Percentiles rank a stretch among this genome's conserved stretches.
Conservation (phyloP, 2,113 vertebrate species). For the Glaucidium brasilianum region DNA sequence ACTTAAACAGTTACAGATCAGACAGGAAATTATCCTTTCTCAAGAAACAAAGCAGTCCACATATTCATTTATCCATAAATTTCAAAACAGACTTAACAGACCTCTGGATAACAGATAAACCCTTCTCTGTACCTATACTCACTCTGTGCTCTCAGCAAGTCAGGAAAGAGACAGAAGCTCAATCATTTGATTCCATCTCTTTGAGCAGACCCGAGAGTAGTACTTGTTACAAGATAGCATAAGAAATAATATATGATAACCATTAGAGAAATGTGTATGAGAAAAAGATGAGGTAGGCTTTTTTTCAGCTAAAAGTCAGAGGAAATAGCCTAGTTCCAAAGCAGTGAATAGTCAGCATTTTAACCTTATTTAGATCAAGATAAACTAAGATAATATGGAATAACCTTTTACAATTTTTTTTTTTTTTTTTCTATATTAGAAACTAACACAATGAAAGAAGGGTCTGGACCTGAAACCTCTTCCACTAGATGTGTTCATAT, state of each 20-base stretch:
- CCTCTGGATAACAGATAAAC: background rate
- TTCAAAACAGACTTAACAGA: background rate
- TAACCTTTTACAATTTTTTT: background rate
- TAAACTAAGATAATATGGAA: background rate
- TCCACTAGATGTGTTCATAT: background rate
- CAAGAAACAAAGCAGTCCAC: background rate
- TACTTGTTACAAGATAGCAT: background rate
- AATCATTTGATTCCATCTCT: background rate
- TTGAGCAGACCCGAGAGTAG: background rate
- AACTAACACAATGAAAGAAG: background rate
- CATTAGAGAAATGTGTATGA: background rate
- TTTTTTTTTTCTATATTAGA: background rate
- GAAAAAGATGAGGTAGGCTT: background rate
- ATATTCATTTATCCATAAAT: background rate
- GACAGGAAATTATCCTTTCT: background rate
- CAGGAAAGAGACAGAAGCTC: background rate
- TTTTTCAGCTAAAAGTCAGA: background rate
- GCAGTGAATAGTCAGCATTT: background rate
- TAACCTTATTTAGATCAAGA: background rate
- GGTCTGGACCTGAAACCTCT: background rate
- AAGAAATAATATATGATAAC: background rate
- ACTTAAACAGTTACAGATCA: background rate
- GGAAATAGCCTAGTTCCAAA: background rate
- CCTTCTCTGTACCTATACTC: background rate
- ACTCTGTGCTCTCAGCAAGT: background rate